phyloP scores from a whole-genome alignment of 2,888 invertebrate genomes.

The Heliconius aoede region DNA sequence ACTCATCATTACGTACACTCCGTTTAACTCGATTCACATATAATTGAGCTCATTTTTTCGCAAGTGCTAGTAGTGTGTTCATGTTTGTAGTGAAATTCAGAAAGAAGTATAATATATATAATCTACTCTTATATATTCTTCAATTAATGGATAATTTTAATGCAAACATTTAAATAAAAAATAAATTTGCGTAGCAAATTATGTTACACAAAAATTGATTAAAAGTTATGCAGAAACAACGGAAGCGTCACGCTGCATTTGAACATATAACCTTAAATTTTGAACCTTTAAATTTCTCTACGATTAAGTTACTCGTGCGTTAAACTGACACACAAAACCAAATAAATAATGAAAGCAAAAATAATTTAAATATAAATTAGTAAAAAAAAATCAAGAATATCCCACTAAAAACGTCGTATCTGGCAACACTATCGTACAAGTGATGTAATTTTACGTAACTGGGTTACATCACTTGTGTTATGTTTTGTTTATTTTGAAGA shows the following conservation, averaged over 20 bases:
- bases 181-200: too few species aligned
- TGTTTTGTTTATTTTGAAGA: slow-evolving; percentile 35
- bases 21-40: slow-evolving; percentile 26
- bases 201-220: too few species aligned
- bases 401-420: neutral
- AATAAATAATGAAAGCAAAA: neutral
- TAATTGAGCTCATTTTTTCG: slow-evolving; percentile 31
- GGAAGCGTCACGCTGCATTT: neutral
- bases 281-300: neutral
- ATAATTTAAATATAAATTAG: neutral
- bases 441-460: slow-evolving; percentile 53
- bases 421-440: slow-evolving; percentile 25
- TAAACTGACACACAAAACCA: neutral
- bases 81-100: neutral
- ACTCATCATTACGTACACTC: slow-evolving; percentile 27
- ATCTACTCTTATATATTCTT: neutral
- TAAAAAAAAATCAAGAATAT: neutral
- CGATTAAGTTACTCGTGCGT: neutral
- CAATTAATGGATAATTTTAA: neutral
- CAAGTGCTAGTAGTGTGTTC: slow-evolving; percentile 23
- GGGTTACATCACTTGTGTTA: slow-evolving; percentile 47
- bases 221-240: neutral
- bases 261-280: neutral
- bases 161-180: too few species aligned
- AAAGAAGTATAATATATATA: neutral